These are phyloP conservation scores for Alca torda DNA, from an alignment of 2,797 vertebrate species.

Conservation along the genomic window DNA sequence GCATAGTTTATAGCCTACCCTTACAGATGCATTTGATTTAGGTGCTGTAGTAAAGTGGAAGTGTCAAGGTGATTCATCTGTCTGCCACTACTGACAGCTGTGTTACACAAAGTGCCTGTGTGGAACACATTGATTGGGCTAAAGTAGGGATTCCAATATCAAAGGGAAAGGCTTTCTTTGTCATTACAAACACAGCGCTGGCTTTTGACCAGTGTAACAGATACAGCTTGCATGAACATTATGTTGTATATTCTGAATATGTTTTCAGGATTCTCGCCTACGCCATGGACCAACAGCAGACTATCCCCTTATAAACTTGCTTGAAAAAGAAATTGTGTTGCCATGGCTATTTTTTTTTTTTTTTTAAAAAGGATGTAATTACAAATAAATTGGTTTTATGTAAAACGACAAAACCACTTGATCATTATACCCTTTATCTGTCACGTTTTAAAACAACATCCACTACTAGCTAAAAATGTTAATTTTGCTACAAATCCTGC, in stretches of 20 bases:
- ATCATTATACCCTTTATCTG: neutral
- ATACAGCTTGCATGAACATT: neutral
- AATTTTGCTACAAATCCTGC: neutral
- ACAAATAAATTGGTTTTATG: neutral
- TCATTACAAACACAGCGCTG: neutral
- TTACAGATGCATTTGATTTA: constrained; percentile 57
- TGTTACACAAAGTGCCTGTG: neutral
- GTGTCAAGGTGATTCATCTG: constrained; percentile 48
- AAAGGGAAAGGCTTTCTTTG: constrained; percentile 4
- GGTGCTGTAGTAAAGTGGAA: constrained; percentile 38
- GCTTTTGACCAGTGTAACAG: neutral
- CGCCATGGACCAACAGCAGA: neutral
- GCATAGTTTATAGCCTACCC: constrained; percentile 21
- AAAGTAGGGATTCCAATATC: neutral
- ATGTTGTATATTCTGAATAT: neutral
- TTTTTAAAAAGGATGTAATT: neutral
- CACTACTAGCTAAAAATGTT: neutral
- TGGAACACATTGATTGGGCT: neutral
- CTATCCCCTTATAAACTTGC: neutral
- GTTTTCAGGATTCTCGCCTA: neutral
- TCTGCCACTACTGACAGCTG: constrained; percentile 13
- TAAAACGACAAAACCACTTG: neutral
- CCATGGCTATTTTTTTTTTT: no score
- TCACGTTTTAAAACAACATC: neutral
- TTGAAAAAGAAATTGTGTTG: neutral